Evolutionary conservation across 2,888 invertebrate species (phyloP), one percentile per base, ranked within the genome.

Genomic region (Branchellion lobata): DNA sequence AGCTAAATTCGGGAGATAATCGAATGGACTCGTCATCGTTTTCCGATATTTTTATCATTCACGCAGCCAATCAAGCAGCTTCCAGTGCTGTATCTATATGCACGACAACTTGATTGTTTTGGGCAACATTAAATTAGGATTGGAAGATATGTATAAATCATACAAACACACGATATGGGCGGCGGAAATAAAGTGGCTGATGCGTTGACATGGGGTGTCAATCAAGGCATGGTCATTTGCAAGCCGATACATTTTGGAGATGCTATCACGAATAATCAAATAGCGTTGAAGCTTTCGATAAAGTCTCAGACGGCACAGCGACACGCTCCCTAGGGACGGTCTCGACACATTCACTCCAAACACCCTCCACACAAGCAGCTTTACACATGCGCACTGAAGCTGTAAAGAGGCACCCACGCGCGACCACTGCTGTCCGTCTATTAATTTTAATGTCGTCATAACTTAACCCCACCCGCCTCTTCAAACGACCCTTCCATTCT

Each of bases 361-460:
- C 40, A 5, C 14, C 40, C 40, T 14, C 40, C 14, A 5, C 14
- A 40, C 5, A 5, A 8, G 8, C 40, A 5, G 8, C 40, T 40
- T 14, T 14, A 8, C n/a, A 18, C 61, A 8, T 57, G 14, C 61
- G 21, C 61, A 24, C 61, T 57, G 61, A 57, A 57, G 11, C 61
- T 18, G 21, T n/a, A 57, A 5, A 57, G 14, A n/a, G 61, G 14
- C 61, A 57, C 24, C 21, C 14, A 57, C 5, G 21, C 61, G 61
- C 3, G 61, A 24, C 61, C 61, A 57, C 21, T n/a, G 40, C 24
- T 18, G 61, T n/a, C n/a, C 21, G 61, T 57, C 61, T 57, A 57
- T 57, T 57, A 57, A 57, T 57, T 57, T 57, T 57, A 57, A 57
- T 57, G 61, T 57, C 61, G n/a, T n/a, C 61, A 57, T 57, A 57